phyloP scores from a whole-genome alignment of 1,140 invertebrate species.

The Teleopsis dalmanni region DNA sequence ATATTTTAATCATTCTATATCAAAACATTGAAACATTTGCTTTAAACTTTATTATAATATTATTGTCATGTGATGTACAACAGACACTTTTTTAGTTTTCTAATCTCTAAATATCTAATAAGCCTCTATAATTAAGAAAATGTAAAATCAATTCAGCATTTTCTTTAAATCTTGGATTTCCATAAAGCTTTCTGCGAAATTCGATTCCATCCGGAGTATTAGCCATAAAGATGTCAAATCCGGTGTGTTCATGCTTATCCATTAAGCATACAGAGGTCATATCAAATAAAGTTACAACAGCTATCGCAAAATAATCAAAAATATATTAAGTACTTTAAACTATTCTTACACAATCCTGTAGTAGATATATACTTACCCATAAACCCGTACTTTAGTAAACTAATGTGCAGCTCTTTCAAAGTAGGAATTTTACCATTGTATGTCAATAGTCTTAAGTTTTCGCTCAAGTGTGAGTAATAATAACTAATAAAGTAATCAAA shows the following conservation, averaged over 20 bases:
- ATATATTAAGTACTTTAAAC: not conserved
- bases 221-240: constrained; percentile 27
- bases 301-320: constrained; percentile 2
- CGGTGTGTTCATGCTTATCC: constrained; percentile 23
- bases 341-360: not conserved
- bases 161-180: constrained; percentile 16
- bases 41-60: no score
- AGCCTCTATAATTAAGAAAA: constrained; percentile 30
- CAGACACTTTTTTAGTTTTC: no score
- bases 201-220: constrained; percentile 9
- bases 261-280: constrained; percentile 25
- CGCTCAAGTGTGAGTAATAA: constrained; percentile 23
- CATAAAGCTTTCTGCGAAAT: constrained; percentile 25
- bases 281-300: constrained; percentile 1
- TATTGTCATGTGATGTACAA: no score
- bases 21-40: no score
- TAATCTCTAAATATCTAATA: constrained; percentile 10
- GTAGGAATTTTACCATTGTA: constrained; percentile 20
- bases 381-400: constrained; percentile 20
- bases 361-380: constrained; percentile 21
- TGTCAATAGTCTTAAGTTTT: constrained; percentile 17
- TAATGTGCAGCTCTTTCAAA: constrained; percentile 26
- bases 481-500: constrained; percentile 24
- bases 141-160: constrained; percentile 26
- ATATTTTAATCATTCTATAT: no score